Conservation (phyloP, 1,140 invertebrate genomes). For the Bicyclus anynana region DNA sequence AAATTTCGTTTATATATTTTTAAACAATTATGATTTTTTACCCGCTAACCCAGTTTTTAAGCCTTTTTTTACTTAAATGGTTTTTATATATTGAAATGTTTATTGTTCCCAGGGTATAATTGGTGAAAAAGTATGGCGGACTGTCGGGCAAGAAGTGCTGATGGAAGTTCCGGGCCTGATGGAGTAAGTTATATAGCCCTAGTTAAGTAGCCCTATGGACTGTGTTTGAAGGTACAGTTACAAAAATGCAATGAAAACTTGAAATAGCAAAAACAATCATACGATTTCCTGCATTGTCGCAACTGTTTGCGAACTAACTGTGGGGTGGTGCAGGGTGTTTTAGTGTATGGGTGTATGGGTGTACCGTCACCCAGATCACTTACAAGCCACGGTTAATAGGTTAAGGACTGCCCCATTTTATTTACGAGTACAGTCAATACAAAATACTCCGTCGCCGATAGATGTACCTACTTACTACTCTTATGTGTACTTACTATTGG, state of each 20-base stretch:
- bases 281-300: not conserved
- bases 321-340: not conserved
- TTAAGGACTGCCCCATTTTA: conserved; percentile 13
- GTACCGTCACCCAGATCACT: conserved; percentile 15
- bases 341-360: not conserved
- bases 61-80: too few relatives aligned
- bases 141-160: not conserved
- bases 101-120: conserved; percentile 1
- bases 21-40: too few relatives aligned
- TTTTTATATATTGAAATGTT: not conserved
- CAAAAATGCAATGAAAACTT: not conserved
- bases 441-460: not conserved
- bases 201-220: too few relatives aligned
- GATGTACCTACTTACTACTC: too few relatives aligned
- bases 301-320: not conserved
- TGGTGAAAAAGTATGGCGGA: not conserved
- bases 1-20: too few relatives aligned
- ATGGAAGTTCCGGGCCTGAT: not conserved
- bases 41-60: too few relatives aligned
- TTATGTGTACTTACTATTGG: too few relatives aligned
- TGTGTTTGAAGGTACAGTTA: too few relatives aligned
- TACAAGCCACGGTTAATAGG: conserved; percentile 13
- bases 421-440: not conserved
- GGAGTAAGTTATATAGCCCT: conserved; percentile 7
- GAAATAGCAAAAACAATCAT: not conserved